Percentiles rank a stretch among this genome's conserved stretches.
These are phyloP conservation scores for Tricholauxania praeusta DNA, from an alignment of 2,888 invertebrate species.

Conservation along the genomic window DNA sequence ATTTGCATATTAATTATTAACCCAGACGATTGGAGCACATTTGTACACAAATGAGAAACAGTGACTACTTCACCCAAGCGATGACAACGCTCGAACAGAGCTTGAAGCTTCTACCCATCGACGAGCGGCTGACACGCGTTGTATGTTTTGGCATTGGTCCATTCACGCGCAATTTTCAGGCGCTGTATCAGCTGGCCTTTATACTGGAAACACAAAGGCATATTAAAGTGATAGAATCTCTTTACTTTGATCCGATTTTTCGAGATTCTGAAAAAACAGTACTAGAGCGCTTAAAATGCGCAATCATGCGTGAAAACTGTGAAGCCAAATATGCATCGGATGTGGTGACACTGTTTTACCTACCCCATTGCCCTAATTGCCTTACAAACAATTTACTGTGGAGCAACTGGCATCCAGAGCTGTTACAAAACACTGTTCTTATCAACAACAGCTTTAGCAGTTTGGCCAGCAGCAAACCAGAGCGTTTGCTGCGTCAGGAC, in stretches of 20 bases:
- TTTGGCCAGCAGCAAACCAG: constrained; percentile 73
- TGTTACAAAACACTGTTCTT: constrained; percentile 76
- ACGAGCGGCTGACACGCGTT: constrained; percentile 61
- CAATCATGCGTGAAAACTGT: constrained; percentile 77
- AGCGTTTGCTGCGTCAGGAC: constrained; percentile 69
- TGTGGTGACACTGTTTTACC: constrained; percentile 77
- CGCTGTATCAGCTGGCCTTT: constrained; percentile 84
- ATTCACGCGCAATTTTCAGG: constrained; percentile 77
- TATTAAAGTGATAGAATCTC: constrained; percentile 70
- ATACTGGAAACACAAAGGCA: constrained; percentile 76
- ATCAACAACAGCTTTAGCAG: constrained; percentile 85
- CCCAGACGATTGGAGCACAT: constrained; percentile 56
- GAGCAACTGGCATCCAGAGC: constrained; percentile 81
- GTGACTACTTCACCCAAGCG: constrained; percentile 58
- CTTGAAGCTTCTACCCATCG: constrained; percentile 23
- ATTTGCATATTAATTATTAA: neutral
- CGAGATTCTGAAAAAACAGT: constrained; percentile 75
- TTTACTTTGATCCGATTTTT: constrained; percentile 84
- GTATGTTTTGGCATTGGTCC: constrained; percentile 89
- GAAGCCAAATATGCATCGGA: constrained; percentile 80
- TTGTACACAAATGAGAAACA: constrained; percentile 54
- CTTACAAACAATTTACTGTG: constrained; percentile 89
- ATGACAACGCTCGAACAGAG: constrained; percentile 52
- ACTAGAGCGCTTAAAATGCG: constrained; percentile 72
- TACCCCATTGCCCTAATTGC: constrained; percentile 91